A percentile compares a stretch with the other conserved stretches of the same genome.
Conservation (phyloP, 1,140 invertebrate species). For the Pentalonia nigronervosa region DNA sequence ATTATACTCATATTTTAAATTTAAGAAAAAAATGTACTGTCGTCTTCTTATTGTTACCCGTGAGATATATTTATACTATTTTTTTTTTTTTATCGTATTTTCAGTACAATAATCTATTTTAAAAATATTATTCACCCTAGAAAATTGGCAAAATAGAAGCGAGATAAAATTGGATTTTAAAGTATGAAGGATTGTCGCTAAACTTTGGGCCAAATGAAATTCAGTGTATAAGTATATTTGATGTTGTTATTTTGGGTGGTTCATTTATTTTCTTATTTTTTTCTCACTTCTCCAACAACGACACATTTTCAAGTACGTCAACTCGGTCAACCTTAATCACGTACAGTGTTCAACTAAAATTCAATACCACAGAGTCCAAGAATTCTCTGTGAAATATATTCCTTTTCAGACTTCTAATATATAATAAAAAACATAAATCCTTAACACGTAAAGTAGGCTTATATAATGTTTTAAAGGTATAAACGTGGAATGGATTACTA, state of each 20-base stretch:
- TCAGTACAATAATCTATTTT: not conserved
- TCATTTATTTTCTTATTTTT: slow-evolving; percentile 18
- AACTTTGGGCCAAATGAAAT: not conserved
- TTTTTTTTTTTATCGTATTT: not conserved
- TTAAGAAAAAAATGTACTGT: not conserved
- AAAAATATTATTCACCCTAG: slow-evolving; percentile 1
- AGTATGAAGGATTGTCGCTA: not conserved
- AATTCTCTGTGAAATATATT: not conserved
- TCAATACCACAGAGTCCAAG: not conserved
- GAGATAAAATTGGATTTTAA: slow-evolving; percentile 18
- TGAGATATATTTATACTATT: not conserved
- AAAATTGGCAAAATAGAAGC: slow-evolving; percentile 1
- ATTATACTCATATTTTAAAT: not conserved
- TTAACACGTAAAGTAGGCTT: not conserved
- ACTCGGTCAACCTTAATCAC: not conserved
- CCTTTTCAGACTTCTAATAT: not conserved
- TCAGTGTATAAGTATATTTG: slow-evolving; percentile 3
- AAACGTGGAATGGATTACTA: not conserved
- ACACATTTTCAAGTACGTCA: not conserved
- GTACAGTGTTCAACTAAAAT: not conserved
- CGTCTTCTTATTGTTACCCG: not conserved
- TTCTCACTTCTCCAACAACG: not conserved
- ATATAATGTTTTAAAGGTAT: not conserved
- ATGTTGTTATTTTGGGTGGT: not conserved
- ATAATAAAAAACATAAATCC: not conserved